Evolutionary conservation across 2,797 vertebrate genomes (phyloP).

Genomic region (Epinephelus awoara): DNA sequence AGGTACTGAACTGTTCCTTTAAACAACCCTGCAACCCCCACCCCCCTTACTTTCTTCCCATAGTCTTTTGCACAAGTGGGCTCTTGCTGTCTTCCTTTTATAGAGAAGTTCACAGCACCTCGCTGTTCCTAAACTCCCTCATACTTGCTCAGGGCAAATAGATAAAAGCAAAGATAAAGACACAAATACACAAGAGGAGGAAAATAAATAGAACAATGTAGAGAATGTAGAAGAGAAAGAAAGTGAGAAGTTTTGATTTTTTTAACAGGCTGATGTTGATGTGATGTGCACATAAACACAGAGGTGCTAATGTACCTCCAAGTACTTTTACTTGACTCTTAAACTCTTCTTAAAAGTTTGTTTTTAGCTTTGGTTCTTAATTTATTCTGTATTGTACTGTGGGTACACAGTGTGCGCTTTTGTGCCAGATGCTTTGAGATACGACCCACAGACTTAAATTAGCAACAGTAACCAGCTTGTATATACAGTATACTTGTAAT

Average conservation of each 20-base stretch:
- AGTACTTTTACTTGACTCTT: neutral
- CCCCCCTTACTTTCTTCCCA: constrained; percentile 8
- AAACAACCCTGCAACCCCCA: constrained; percentile 13
- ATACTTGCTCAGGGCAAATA: constrained; percentile 32
- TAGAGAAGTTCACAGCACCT: constrained; percentile 63
- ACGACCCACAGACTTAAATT: constrained; percentile 1
- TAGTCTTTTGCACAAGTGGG: constrained; percentile 18
- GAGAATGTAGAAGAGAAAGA: neutral
- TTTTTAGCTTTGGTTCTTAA: neutral
- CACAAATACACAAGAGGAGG: constrained; percentile 6
- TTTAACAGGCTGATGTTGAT: neutral
- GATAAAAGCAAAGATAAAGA: constrained; percentile 17
- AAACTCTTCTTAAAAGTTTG: constrained; percentile 5
- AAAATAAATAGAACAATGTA: neutral
- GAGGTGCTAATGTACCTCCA: neutral
- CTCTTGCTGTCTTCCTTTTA: constrained; percentile 72
- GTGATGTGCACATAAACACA: neutral
- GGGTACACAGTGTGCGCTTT: neutral
- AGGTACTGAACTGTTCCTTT: constrained; percentile 22
- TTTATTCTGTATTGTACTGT: neutral
- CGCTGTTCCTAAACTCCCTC: constrained; percentile 40
- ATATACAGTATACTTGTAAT: constrained; percentile 13
- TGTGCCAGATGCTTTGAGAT: neutral
- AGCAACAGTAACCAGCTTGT: constrained; percentile 3
- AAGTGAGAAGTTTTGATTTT: neutral